Conservation (phyloP, 2,113 vertebrate species). For the Apodemus speciosus region DNA sequence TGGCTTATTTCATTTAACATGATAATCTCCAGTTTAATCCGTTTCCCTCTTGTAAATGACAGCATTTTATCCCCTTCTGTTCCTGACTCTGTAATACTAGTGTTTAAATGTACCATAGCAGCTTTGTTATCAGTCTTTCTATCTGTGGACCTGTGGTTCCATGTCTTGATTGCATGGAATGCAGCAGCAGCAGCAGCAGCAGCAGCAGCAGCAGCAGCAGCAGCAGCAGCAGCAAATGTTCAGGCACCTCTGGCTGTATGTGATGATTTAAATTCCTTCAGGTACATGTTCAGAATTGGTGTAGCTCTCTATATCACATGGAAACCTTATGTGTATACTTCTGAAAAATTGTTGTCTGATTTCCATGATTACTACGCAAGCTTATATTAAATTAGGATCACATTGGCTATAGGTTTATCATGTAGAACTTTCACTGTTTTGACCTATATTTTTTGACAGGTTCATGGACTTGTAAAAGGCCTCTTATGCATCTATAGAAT, state of each 20-base stretch:
- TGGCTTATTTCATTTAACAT: neutral
- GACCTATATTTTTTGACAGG: neutral
- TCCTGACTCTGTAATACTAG: neutral
- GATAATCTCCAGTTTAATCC: neutral
- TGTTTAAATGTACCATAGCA: neutral
- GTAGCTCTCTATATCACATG: neutral
- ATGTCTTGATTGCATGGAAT: too few relatives aligned
- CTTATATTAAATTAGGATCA: neutral
- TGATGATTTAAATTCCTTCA: neutral
- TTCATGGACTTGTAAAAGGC: neutral
- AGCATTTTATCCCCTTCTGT: neutral
- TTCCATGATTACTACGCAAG: neutral
- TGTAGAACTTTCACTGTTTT: neutral
- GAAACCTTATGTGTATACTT: neutral
- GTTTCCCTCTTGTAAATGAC: neutral
- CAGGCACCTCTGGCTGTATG: neutral
- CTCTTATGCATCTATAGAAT: neutral
- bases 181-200: too few relatives aligned
- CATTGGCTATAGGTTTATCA: neutral
- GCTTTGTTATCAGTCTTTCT: neutral
- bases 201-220: too few relatives aligned
- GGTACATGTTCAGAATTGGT: neutral
- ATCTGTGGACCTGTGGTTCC: too few relatives aligned
- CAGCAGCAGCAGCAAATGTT: neutral
- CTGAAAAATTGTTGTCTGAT: neutral